Conservation (phyloP, 1,140 invertebrate genomes). For the Pararge aegeria region DNA sequence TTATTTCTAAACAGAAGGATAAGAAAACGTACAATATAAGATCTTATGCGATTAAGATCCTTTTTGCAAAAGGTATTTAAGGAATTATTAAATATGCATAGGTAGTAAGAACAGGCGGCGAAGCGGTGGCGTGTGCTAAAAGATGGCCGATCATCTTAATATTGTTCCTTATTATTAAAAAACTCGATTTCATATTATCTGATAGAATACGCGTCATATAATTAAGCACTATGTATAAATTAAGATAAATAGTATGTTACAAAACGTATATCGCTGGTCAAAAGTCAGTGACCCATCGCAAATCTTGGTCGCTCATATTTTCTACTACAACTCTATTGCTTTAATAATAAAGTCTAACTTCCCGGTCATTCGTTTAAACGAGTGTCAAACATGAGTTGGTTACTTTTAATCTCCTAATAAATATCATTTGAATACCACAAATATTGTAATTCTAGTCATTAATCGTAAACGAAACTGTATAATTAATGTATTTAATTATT, state of each 20-base stretch:
- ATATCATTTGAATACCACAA: slow-evolving; percentile 24
- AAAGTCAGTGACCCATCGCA: slow-evolving; percentile 21
- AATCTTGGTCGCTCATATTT: not conserved
- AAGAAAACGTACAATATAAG: no score
- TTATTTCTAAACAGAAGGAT: no score
- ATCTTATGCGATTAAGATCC: no score
- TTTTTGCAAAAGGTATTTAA: no score
- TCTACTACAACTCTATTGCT: not conserved
- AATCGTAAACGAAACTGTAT: slow-evolving; percentile 42
- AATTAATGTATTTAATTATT: slow-evolving; percentile 32
- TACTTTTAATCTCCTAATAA: slow-evolving; percentile 10
- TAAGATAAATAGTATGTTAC: slow-evolving; percentile 6
- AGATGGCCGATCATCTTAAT: no score
- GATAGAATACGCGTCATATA: not conserved
- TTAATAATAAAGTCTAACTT: not conserved
- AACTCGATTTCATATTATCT: not conserved
- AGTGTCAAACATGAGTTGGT: not conserved
- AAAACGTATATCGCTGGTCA: slow-evolving; percentile 18
- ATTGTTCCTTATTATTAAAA: not conserved
- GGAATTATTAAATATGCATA: no score
- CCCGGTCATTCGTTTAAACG: not conserved
- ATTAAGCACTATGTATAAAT: slow-evolving; percentile 7
- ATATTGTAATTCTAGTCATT: slow-evolving; percentile 49
- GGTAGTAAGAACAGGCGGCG: no score
- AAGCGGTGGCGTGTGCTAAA: no score